Percentiles rank a stretch among this genome's conserved stretches.
phyloP scores from a whole-genome alignment of 2,888 invertebrate genomes.

The Aplocera efformata region DNA sequence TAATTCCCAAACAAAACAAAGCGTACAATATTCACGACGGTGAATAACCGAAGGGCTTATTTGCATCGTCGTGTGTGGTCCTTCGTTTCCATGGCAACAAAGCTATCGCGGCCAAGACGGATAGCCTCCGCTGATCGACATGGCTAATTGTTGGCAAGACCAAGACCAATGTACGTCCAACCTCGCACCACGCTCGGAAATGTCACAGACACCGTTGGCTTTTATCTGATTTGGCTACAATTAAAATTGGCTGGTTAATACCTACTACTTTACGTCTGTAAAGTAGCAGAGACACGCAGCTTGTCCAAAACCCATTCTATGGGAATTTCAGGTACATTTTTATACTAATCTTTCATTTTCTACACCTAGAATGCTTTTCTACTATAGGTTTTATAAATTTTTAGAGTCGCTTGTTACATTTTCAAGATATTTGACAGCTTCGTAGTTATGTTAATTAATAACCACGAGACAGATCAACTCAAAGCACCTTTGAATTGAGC shows the following conservation, averaged over 20 bases:
- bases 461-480: too few species aligned
- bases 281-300: too few species aligned
- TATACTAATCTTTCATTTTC: too few species aligned
- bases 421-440: too few species aligned
- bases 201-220: conserved; percentile 58
- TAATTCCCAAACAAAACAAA: conserved; percentile 52
- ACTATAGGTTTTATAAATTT: too few species aligned
- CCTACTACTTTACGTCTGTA: neutral
- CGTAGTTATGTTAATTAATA: too few species aligned
- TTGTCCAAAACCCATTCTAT: too few species aligned
- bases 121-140: conserved; percentile 61
- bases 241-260: conserved; percentile 37
- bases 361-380: too few species aligned
- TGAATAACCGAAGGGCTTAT: conserved; percentile 54
- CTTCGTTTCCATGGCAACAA: conserved; percentile 62
- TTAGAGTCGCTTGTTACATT: too few species aligned
- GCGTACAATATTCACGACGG: conserved; percentile 53
- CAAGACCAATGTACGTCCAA: conserved; percentile 25
- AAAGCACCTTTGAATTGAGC: too few species aligned
- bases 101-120: conserved; percentile 35
- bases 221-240: conserved; percentile 47
- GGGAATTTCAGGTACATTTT: too few species aligned
- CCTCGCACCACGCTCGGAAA: conserved; percentile 53
- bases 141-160: conserved; percentile 63
- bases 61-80: conserved; percentile 77